phyloP scores from a whole-genome alignment of 2,113 vertebrate species.

The Puntigrus tetrazona region DNA sequence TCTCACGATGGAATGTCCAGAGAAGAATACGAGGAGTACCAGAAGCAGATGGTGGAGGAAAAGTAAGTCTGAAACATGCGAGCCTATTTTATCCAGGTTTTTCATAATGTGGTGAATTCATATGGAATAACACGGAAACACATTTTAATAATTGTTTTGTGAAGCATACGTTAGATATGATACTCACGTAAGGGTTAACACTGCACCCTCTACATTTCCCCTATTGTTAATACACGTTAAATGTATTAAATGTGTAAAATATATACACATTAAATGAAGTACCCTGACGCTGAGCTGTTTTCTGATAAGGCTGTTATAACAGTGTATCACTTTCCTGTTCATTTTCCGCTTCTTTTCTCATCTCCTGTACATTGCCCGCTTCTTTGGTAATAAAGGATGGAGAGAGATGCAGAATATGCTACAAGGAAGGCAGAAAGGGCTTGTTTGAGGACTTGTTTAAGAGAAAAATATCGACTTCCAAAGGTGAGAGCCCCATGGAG shows the following conservation, averaged over 20 bases:
- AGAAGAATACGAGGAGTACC: constrained; percentile 86
- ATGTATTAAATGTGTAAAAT: not conserved
- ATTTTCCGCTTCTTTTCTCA: not conserved
- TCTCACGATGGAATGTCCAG: constrained; percentile 77
- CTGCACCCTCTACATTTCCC: not conserved
- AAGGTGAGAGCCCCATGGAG: constrained; percentile 67
- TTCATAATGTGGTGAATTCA: not conserved
- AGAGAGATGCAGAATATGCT: constrained; percentile 81
- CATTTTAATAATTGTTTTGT: not conserved
- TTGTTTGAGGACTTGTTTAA: constrained; percentile 78
- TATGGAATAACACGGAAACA: not conserved
- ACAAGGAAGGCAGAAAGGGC: constrained; percentile 84
- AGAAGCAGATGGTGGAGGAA: constrained; percentile 85
- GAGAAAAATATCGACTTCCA: constrained; percentile 84
- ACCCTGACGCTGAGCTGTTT: not conserved
- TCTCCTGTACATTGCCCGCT: not conserved
- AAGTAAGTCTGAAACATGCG: constrained; percentile 77
- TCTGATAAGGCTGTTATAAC: not conserved
- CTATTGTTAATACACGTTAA: not conserved
- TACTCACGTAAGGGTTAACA: not conserved
- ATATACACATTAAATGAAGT: not conserved
- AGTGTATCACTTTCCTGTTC: not conserved
- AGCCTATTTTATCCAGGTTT: not conserved
- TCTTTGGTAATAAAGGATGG: constrained; percentile 74
- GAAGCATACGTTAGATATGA: not conserved